These are phyloP conservation scores for Melikaiella ostensackeni DNA, from an alignment of 2,888 invertebrate genomes.

Conservation along the genomic window DNA sequence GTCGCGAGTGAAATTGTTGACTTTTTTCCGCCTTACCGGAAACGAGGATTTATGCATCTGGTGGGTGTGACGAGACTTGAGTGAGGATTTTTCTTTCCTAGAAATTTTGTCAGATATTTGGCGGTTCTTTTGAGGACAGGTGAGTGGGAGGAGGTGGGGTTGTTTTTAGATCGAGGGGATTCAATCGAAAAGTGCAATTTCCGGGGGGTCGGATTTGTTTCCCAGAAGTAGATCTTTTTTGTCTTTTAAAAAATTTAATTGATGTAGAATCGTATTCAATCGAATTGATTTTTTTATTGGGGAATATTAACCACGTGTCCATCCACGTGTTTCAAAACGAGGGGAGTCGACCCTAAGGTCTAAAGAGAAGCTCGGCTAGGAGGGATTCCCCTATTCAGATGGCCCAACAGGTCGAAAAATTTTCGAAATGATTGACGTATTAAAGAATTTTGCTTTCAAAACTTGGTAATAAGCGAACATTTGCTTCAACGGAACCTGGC, in stretches of 20 bases:
- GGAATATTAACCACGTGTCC: constrained; percentile 22
- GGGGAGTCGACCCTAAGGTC: background rate
- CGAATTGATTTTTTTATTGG: background rate
- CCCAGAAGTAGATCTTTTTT: background rate
- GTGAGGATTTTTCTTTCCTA: too few relatives aligned
- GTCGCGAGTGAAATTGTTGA: background rate
- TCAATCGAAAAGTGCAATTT: background rate
- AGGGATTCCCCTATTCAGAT: constrained; percentile 10
- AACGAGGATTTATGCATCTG: constrained; percentile 3
- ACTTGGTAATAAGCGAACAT: background rate
- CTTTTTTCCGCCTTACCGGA: background rate
- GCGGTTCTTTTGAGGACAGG: background rate
- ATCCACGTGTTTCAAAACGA: constrained; percentile 25
- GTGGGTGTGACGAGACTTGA: constrained; percentile 54
- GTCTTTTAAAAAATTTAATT: too few relatives aligned
- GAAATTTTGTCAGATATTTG: background rate
- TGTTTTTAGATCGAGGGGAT: background rate
- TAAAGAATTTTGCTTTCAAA: constrained; percentile 4
- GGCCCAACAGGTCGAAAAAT: background rate
- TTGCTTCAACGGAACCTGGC: constrained; percentile 7
- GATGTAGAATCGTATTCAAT: background rate
- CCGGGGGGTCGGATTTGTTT: background rate
- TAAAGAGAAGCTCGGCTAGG: background rate
- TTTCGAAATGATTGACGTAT: constrained; percentile 8
- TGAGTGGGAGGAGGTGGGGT: background rate